phyloP scores from a whole-genome alignment of 2,113 vertebrate genomes.

The Cranoglanis bouderius region DNA sequence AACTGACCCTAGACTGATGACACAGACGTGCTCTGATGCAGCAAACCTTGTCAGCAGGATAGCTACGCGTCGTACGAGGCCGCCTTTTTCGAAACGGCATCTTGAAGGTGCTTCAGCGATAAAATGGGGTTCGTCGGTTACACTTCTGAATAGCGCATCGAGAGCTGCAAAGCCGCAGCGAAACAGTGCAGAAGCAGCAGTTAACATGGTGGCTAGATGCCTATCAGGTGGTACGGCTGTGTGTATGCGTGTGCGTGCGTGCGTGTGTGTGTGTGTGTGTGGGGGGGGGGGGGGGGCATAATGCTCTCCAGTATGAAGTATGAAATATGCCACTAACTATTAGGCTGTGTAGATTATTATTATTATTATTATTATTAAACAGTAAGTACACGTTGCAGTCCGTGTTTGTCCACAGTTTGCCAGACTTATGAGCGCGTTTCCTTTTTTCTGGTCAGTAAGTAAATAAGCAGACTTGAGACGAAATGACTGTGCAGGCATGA shows the following conservation, averaged over 20 bases:
- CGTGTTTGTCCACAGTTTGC: background rate
- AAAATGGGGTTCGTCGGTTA: conserved; percentile 11
- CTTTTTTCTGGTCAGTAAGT: background rate
- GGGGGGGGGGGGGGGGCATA: background rate
- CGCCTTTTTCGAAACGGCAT: background rate
- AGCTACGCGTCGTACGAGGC: too few relatives aligned
- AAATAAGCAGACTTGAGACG: background rate
- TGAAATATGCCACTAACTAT: background rate
- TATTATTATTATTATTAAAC: background rate
- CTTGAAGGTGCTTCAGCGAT: too few relatives aligned
- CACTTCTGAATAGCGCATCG: background rate
- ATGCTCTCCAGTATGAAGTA: conserved; percentile 2
- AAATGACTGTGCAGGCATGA: conserved; percentile 31
- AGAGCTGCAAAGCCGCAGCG: conserved; percentile 23
- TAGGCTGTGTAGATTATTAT: background rate
- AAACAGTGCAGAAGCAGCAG: conserved; percentile 22
- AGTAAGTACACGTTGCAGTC: background rate
- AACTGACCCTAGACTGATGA: background rate
- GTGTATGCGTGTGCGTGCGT: background rate
- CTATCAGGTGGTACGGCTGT: conserved; percentile 24
- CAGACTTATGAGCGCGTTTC: background rate
- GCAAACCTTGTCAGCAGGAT: background rate
- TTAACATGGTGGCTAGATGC: conserved; percentile 28
- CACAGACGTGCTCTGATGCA: too few relatives aligned
- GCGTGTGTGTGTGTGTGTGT: background rate